Evolutionary conservation across 1,140 invertebrate genomes (phyloP).

Genomic region (Fopius arisanus): DNA sequence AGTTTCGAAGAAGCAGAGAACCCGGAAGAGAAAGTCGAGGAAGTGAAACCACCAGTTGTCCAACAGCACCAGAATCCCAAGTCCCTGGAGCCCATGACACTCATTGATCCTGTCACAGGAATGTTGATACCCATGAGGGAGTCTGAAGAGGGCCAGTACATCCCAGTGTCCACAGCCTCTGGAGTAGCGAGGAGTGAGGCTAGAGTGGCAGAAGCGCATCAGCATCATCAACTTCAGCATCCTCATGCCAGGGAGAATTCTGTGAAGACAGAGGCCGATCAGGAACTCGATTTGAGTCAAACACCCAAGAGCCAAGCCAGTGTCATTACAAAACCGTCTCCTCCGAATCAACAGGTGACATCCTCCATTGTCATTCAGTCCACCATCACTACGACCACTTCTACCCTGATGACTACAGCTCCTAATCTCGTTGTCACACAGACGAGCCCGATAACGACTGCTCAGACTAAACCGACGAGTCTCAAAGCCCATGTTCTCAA

Average conservation of each 20-base stretch:
- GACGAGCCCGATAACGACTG: not conserved
- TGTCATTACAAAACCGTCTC: conserved; percentile 55
- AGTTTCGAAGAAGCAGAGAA: conserved; percentile 35
- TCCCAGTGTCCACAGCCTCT: conserved; percentile 65
- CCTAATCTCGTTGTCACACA: conserved; percentile 9
- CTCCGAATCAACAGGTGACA: not conserved
- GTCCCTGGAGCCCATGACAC: conserved; percentile 66
- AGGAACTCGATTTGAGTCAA: conserved; percentile 24
- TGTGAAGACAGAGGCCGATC: no score
- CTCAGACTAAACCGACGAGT: conserved; percentile 60
- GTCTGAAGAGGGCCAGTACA: conserved; percentile 76
- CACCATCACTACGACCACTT: conserved; percentile 17
- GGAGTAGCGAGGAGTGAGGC: conserved; percentile 37
- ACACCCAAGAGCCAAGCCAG: conserved; percentile 39
- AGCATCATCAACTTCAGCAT: not conserved
- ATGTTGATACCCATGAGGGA: conserved; percentile 76
- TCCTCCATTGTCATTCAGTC: conserved; percentile 35
- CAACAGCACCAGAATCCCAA: conserved; percentile 40
- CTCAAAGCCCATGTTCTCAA: conserved; percentile 68
- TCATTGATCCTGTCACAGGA: conserved; percentile 82
- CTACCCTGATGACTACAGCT: conserved; percentile 12
- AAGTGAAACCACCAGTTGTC: conserved; percentile 13
- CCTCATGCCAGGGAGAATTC: not conserved
- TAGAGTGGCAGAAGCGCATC: not conserved
- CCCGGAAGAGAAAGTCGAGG: conserved; percentile 24